phyloP scores from a whole-genome alignment of 2,888 invertebrate genomes.

The Drosophila borealis region DNA sequence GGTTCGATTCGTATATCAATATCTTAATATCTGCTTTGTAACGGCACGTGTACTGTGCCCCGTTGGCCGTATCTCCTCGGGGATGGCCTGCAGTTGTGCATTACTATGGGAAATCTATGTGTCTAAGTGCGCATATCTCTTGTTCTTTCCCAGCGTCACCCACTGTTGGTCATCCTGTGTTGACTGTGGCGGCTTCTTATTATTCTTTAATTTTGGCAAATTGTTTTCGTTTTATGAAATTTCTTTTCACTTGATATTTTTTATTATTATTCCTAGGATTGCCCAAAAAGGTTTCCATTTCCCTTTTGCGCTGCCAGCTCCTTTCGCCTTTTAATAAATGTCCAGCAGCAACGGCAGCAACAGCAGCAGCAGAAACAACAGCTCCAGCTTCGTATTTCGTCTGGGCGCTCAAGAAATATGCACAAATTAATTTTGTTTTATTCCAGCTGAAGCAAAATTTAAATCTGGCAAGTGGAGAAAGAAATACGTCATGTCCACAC shows the following conservation, averaged over 20 bases:
- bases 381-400: slow-evolving; percentile 72
- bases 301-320: slow-evolving; percentile 54
- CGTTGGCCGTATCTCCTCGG: slow-evolving; percentile 45
- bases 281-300: slow-evolving; percentile 71
- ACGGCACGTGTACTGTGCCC: slow-evolving; percentile 70
- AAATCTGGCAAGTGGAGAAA: slow-evolving; percentile 66
- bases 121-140: slow-evolving; percentile 9
- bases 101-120: slow-evolving; percentile 32
- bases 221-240: slow-evolving; percentile 85
- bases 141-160: slow-evolving; percentile 2
- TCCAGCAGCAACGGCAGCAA: slow-evolving; percentile 57
- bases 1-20: slow-evolving; percentile 65
- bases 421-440: slow-evolving; percentile 82
- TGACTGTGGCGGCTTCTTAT: slow-evolving; percentile 67
- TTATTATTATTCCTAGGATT: slow-evolving; percentile 68
- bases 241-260: slow-evolving; percentile 77
- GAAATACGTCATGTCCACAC: slow-evolving; percentile 78
- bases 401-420: slow-evolving; percentile 78
- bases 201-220: slow-evolving; percentile 84
- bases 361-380: slow-evolving; percentile 24
- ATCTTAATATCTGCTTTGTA: slow-evolving; percentile 63
- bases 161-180: slow-evolving; percentile 21
- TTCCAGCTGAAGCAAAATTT: slow-evolving; percentile 74
- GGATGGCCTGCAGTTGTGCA: slow-evolving; percentile 62
- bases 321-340: slow-evolving; percentile 78